Evolutionary conservation across 2,113 vertebrate genomes (phyloP), one percentile per base, ranked within the genome.

Genomic region (Psammodynastes pulverulentus): DNA sequence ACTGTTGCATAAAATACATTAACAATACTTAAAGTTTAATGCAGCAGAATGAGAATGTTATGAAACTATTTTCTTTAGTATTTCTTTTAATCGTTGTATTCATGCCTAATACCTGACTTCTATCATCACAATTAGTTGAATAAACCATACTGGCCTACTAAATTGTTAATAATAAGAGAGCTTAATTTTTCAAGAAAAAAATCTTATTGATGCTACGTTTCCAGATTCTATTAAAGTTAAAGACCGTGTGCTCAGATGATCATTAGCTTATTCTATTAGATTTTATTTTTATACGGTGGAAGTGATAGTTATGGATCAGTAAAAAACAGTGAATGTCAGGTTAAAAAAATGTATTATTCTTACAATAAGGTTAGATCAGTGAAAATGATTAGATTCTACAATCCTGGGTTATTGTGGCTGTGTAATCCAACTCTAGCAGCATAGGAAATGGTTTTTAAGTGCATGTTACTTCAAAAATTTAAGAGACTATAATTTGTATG

Each of bases 401-500:
- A 56, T 0, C 34, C 23, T 92, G 92, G 91, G 86, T 86, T 46
- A 12, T 91, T 90, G 84, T 10, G 56, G 43, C 43, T 39, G 9
- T 52, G 3, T 53, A 89, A 9, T 3, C 9, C 17, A 79, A 49
- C 10, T 45, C 48, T 94, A 13, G 9, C 56, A 86, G 91, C 56
- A 21, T 93, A 9, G 45, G 92, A 23, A 90, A 94, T 93, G 89
- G 49, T 89, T 5, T 91, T 90, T 85, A 93, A 79, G 17, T 15
- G 43, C 8, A 3, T 4, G 4, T 2, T 49, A 91, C 43, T 93
- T 21, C 19, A 90, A 39, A 9, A 13, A 72, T 1, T 72, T 72
- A 92, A 89, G 62, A 67, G 2, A 89, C 94, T 24, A 86, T 46
- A 48, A n/a, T 24, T 45, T 23, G 29, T 23, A 88, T 56, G 52